phyloP scores from a whole-genome alignment of 2,797 vertebrate genomes.

The Urocyon cinereoargenteus region DNA sequence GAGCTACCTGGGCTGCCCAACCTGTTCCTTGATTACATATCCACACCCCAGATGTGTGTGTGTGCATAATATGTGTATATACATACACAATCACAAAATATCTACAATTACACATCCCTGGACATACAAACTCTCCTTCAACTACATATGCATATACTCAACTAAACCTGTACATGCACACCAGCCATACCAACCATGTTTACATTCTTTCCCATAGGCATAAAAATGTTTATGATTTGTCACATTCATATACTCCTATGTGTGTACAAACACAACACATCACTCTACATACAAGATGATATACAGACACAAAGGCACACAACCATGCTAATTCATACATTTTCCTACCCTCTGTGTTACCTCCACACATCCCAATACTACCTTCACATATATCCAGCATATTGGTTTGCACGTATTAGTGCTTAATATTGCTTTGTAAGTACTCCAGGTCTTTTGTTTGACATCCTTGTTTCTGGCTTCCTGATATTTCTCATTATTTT shows the following conservation, averaged over 20 bases:
- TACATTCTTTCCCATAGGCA: not conserved
- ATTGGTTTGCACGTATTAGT: not conserved
- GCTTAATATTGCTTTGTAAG: not conserved
- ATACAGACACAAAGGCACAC: not conserved
- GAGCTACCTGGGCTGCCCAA: not conserved
- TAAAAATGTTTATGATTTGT: not conserved
- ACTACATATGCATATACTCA: not conserved
- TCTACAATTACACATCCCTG: not conserved
- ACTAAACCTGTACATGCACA: not conserved
- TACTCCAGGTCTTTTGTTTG: not conserved
- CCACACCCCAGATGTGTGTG: not conserved
- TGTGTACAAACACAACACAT: not conserved
- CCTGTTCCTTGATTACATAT: not conserved
- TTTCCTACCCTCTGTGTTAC: not conserved
- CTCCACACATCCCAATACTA: not conserved
- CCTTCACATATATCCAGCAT: not conserved
- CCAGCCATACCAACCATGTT: not conserved
- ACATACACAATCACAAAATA: not conserved
- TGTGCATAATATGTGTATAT: not conserved
- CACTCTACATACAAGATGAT: not conserved
- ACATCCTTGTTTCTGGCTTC: not conserved
- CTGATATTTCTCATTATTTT: not conserved
- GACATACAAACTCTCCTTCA: slow-evolving; percentile 1
- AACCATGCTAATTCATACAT: not conserved
- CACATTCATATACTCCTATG: not conserved